Evolutionary conservation across 2,888 invertebrate species (phyloP).

Genomic region (Sylvicola cinctus): DNA sequence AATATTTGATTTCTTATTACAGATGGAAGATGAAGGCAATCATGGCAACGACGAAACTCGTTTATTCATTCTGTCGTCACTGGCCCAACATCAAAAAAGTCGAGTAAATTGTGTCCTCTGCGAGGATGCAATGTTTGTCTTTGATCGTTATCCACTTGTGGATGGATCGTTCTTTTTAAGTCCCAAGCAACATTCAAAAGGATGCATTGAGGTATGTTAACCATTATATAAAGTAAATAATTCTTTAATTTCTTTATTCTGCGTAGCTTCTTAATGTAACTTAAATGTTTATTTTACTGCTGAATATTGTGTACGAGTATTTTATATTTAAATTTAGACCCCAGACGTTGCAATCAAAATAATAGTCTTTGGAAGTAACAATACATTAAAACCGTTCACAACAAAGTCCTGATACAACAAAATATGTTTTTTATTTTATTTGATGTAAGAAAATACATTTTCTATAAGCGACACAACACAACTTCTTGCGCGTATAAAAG

Average conservation of each 20-base stretch:
- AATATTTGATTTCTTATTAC: constrained; percentile 12
- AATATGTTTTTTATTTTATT: too few species aligned
- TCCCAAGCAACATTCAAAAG: constrained; percentile 73
- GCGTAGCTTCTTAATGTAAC: constrained; percentile 1
- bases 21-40: constrained; percentile 97
- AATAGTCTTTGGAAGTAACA: too few species aligned
- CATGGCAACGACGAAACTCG: constrained; percentile 97
- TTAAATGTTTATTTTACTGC: too few species aligned
- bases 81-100: constrained; percentile 78
- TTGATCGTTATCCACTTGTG: constrained; percentile 91
- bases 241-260: not conserved
- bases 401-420: too few species aligned
- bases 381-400: too few species aligned
- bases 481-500: too few species aligned
- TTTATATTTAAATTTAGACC: not conserved
- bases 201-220: constrained; percentile 63
- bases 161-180: constrained; percentile 97
- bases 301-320: constrained; percentile 3
- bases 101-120: constrained; percentile 74
- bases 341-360: too few species aligned
- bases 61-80: constrained; percentile 83
- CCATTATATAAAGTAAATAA: too few species aligned
- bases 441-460: too few species aligned
- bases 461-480: too few species aligned
- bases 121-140: constrained; percentile 74